phyloP scores from a whole-genome alignment of 1,140 invertebrate genomes.

The silkworm (Bombyx mori) region DNA sequence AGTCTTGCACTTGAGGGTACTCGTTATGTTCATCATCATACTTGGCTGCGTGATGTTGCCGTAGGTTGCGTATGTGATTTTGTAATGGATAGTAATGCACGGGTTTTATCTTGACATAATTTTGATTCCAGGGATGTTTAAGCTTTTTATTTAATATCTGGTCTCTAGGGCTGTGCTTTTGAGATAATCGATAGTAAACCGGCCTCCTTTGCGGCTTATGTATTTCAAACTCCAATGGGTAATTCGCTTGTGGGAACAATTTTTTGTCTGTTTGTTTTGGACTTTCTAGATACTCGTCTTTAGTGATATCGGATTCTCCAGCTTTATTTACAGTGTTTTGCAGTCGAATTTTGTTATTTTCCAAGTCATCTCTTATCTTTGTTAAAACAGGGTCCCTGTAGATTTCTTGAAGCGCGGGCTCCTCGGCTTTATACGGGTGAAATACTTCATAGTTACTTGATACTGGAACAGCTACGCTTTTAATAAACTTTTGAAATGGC shows the following conservation, averaged over 20 bases:
- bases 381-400: conserved; percentile 55
- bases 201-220: conserved; percentile 51
- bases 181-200: conserved; percentile 42
- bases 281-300: conserved; percentile 46
- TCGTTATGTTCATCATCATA: conserved; percentile 60
- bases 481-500: conserved; percentile 36
- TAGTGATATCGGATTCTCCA: conserved; percentile 35
- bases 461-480: conserved; percentile 28
- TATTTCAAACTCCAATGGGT: conserved; percentile 47
- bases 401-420: conserved; percentile 46
- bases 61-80: conserved; percentile 48
- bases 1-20: conserved; percentile 48
- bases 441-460: conserved; percentile 50
- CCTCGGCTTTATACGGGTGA: conserved; percentile 57
- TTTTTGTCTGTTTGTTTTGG: conserved; percentile 43
- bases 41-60: conserved; percentile 55
- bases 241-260: conserved; percentile 50
- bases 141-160: conserved; percentile 49
- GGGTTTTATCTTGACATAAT: conserved; percentile 58
- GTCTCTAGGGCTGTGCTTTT: conserved; percentile 31
- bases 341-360: conserved; percentile 43
- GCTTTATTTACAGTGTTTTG: conserved; percentile 54
- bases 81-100: conserved; percentile 54
- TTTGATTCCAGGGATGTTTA: conserved; percentile 57
- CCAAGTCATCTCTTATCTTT: conserved; percentile 57